Conservation (phyloP, 2,113 vertebrate species). For the Danio rerio region DNA sequence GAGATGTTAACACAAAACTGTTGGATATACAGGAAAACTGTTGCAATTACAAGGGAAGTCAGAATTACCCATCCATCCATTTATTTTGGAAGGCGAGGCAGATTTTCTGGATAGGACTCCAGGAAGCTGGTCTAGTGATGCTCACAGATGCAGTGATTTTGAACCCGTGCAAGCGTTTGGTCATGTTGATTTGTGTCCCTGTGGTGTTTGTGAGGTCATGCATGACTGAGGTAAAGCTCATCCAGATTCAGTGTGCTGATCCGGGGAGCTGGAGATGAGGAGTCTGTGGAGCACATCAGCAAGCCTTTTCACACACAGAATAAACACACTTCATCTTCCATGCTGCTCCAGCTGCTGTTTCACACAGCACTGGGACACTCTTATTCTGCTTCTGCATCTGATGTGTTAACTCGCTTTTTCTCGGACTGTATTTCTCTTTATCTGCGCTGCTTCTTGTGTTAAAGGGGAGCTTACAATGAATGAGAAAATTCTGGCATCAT, state of each 20-base stretch:
- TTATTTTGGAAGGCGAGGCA: background rate
- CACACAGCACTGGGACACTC: background rate
- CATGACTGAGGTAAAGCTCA: constrained; percentile 36
- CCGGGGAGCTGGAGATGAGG: constrained; percentile 39
- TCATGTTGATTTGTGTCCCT: background rate
- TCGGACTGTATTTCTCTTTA: background rate
- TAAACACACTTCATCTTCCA: constrained; percentile 37
- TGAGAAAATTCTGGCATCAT: background rate
- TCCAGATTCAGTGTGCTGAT: constrained; percentile 53
- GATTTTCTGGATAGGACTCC: background rate
- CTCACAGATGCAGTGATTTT: constrained; percentile 3
- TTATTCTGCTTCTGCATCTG: background rate
- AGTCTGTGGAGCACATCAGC: constrained; percentile 32
- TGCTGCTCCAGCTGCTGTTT: constrained; percentile 29
- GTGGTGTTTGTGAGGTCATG: constrained; percentile 32
- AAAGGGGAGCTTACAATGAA: background rate
- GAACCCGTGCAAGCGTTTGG: constrained; percentile 1
- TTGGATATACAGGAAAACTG: too few relatives aligned
- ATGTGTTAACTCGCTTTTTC: background rate
- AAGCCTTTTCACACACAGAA: constrained; percentile 37
- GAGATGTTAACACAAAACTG: too few relatives aligned
- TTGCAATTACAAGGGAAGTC: too few relatives aligned
- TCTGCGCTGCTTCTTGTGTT: background rate
- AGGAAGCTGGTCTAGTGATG: background rate
- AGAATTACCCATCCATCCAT: too few relatives aligned